Evolutionary conservation across 2,113 vertebrate genomes (phyloP).

Genomic region (Clarias batrachus): DNA sequence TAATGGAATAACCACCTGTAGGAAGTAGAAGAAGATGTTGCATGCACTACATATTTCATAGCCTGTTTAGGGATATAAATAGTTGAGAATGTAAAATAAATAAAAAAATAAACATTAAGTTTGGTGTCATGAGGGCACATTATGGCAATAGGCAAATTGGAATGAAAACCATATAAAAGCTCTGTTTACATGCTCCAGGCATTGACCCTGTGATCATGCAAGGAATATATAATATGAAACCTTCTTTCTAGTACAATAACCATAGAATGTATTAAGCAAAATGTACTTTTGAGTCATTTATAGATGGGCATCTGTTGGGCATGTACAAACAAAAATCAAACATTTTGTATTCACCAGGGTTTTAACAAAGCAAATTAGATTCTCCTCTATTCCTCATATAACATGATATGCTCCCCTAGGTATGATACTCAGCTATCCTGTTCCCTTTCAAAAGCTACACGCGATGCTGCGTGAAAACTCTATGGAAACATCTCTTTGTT

Average conservation of each 20-base stretch:
- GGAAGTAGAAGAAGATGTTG: background rate
- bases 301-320: no score
- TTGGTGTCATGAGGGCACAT: background rate
- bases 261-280: no score
- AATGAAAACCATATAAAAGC: background rate
- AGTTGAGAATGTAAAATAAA: background rate
- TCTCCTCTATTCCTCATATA: no score
- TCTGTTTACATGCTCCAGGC: background rate
- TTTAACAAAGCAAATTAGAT: no score
- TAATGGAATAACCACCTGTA: background rate
- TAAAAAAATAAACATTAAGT: background rate
- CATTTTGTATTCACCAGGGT: no score
- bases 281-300: no score
- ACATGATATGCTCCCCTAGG: no score
- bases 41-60: background rate
- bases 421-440: no score
- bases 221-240: background rate
- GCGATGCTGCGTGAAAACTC: no score
- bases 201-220: background rate
- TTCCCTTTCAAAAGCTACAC: no score
- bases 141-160: background rate
- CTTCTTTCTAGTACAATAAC: background rate
- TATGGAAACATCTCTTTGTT: no score
- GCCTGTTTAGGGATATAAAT: background rate
- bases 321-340: no score